phyloP scores from a whole-genome alignment of 2,888 invertebrate species.

The Spodoptera littoralis region DNA sequence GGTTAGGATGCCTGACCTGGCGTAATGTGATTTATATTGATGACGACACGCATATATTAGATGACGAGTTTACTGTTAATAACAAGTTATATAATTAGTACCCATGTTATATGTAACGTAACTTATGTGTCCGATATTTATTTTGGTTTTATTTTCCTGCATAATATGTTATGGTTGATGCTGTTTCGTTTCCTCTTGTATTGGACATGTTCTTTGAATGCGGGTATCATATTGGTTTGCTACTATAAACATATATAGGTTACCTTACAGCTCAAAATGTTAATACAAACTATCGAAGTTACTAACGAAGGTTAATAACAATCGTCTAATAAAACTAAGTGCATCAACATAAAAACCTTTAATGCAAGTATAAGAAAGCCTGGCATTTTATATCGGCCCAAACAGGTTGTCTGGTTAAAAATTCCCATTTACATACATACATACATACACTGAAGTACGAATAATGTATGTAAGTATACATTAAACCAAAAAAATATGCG shows the following conservation, averaged over 20 bases:
- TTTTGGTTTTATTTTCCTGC: background rate
- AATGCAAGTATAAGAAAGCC: slow-evolving; percentile 8
- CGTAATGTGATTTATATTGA: slow-evolving; percentile 82
- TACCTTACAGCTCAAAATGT: background rate
- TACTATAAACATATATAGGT: too few relatives aligned
- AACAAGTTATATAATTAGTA: slow-evolving; percentile 8
- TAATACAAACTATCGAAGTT: background rate
- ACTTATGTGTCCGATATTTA: background rate
- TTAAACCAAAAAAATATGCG: slow-evolving; percentile 65
- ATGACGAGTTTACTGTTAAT: slow-evolving; percentile 38
- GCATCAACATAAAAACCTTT: slow-evolving; percentile 1
- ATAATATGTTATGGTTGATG: too few relatives aligned
- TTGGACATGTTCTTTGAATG: too few relatives aligned
- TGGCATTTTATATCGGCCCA: slow-evolving; percentile 34
- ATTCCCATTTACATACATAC: slow-evolving; percentile 41
- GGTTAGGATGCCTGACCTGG: slow-evolving; percentile 86
- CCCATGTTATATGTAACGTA: background rate
- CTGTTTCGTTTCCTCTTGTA: too few relatives aligned
- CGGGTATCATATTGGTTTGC: too few relatives aligned
- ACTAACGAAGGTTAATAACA: slow-evolving; percentile 14
- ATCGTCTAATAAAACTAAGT: slow-evolving; percentile 5
- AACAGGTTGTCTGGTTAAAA: slow-evolving; percentile 39
- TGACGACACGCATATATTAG: slow-evolving; percentile 49
- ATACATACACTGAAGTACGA: slow-evolving; percentile 39
- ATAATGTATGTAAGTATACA: slow-evolving; percentile 53